Evolutionary conservation across 2,113 vertebrate genomes (phyloP).

Genomic region (Haliaeetus leucogaster): DNA sequence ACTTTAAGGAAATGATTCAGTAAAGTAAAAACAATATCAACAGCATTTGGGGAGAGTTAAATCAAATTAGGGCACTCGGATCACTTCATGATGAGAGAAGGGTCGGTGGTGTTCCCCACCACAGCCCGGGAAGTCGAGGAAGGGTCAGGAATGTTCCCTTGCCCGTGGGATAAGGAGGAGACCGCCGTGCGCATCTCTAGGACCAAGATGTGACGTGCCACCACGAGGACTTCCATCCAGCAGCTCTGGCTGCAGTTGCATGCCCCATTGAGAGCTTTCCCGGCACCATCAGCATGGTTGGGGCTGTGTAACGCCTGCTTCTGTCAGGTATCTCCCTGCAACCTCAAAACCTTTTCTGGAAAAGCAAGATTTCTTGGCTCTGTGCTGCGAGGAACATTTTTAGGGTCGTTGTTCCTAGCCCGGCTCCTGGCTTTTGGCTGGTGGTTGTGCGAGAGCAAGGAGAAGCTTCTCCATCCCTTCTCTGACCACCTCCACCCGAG

Average conservation of each 20-base stretch:
- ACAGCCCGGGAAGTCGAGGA: background rate
- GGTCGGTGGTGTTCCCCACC: background rate
- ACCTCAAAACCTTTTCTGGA: background rate
- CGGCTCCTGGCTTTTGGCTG: background rate
- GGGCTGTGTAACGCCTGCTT: accelerated
- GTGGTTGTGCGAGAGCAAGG: background rate
- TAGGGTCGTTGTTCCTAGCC: background rate
- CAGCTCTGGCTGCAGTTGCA: background rate
- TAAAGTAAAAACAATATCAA: background rate
- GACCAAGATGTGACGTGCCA: accelerated
- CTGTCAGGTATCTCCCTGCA: background rate
- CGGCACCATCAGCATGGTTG: accelerated
- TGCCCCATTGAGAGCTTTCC: background rate
- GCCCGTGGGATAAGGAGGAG: background rate
- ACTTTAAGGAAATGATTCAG: slow-evolving; percentile 15
- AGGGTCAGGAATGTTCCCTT: background rate
- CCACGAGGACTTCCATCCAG: background rate
- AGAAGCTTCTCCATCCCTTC: background rate
- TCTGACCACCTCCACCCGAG: background rate
- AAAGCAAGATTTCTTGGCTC: background rate
- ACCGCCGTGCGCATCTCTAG: accelerated
- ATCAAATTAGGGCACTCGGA: background rate
- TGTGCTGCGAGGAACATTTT: background rate
- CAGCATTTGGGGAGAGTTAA: background rate
- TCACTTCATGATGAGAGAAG: background rate